Evolutionary conservation across 2,113 vertebrate species (phyloP).

Genomic region (Plectropomus leopardus): DNA sequence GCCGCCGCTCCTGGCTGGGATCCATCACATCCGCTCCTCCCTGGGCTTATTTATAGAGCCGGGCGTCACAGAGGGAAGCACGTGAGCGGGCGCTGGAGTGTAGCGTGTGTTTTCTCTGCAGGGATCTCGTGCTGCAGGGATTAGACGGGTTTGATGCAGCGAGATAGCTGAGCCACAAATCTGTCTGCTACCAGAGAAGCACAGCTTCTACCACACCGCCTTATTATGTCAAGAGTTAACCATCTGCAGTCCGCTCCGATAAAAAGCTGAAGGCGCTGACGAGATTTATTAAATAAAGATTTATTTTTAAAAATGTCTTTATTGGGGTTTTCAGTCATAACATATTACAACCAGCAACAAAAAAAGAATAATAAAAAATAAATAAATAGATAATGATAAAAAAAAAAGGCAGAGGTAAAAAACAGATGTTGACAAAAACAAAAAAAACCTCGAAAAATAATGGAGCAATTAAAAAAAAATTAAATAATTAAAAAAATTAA

Average conservation of each 20-base stretch:
- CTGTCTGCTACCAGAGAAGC: slow-evolving; percentile 21
- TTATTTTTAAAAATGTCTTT: too few relatives aligned
- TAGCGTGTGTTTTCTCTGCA: slow-evolving; percentile 50
- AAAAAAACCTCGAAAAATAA: too few relatives aligned
- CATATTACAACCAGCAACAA: too few relatives aligned
- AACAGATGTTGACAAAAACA: too few relatives aligned
- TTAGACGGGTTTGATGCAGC: slow-evolving; percentile 52
- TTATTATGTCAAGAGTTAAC: background rate
- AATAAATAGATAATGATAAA: too few relatives aligned
- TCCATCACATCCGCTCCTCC: slow-evolving; percentile 55
- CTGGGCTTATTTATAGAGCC: slow-evolving; percentile 71
- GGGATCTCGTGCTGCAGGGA: slow-evolving; percentile 65
- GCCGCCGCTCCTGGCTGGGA: slow-evolving; percentile 40
- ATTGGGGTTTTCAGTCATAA: too few relatives aligned
- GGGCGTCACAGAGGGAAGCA: slow-evolving; percentile 34
- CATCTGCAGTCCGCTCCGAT: background rate
- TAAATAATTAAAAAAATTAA: too few relatives aligned
- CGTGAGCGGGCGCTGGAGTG: slow-evolving; percentile 35
- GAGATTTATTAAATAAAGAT: too few relatives aligned
- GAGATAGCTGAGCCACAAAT: slow-evolving; percentile 50
- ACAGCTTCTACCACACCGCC: slow-evolving; percentile 1
- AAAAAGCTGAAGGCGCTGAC: too few relatives aligned
- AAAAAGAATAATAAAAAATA: too few relatives aligned
- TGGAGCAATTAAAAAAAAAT: too few relatives aligned
- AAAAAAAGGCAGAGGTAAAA: too few relatives aligned